Evolutionary conservation across 37 sponge, comb jelly and placozoan genomes (phyloP).

Genomic region (Theonella swinhoei): DNA sequence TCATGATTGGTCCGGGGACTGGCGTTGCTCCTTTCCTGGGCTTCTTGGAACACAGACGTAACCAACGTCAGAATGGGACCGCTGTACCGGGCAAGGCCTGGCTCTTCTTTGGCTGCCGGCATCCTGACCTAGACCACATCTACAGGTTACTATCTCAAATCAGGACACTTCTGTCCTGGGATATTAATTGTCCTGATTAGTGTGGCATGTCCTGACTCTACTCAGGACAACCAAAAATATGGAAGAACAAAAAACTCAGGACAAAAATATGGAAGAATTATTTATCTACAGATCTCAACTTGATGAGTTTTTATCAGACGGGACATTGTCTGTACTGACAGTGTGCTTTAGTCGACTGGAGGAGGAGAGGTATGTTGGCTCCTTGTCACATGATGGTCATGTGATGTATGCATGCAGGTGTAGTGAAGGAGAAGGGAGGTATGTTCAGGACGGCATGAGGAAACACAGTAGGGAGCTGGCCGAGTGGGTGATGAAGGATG

Average conservation of each 20-base stretch:
- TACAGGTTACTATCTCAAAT: constrained; percentile 64
- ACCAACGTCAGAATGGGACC: background rate
- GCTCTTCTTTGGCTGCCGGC: constrained; percentile 91
- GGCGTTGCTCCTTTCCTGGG: constrained; percentile 93
- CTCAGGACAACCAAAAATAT: no score
- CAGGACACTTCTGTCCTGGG: background rate
- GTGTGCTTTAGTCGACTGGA: constrained; percentile 65
- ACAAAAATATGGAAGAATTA: no score
- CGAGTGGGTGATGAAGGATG: constrained; percentile 62
- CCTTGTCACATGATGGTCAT: background rate
- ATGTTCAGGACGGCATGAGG: constrained; percentile 90
- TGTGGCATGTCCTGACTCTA: background rate
- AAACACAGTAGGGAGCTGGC: constrained; percentile 48
- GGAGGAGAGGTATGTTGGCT: background rate
- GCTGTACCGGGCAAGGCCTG: constrained; percentile 48
- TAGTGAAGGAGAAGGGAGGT: constrained; percentile 9
- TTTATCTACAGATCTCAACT: constrained; percentile 56
- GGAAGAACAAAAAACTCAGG: no score
- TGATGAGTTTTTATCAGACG: constrained; percentile 7
- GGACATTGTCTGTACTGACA: constrained; percentile 52
- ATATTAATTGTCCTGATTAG: background rate
- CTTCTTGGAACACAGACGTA: constrained; percentile 75
- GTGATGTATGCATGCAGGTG: background rate
- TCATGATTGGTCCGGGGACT: constrained; percentile 98
- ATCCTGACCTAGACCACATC: constrained; percentile 76